Evolutionary conservation across 2,888 invertebrate species (phyloP).

Genomic region (Parochlus steinenii): DNA sequence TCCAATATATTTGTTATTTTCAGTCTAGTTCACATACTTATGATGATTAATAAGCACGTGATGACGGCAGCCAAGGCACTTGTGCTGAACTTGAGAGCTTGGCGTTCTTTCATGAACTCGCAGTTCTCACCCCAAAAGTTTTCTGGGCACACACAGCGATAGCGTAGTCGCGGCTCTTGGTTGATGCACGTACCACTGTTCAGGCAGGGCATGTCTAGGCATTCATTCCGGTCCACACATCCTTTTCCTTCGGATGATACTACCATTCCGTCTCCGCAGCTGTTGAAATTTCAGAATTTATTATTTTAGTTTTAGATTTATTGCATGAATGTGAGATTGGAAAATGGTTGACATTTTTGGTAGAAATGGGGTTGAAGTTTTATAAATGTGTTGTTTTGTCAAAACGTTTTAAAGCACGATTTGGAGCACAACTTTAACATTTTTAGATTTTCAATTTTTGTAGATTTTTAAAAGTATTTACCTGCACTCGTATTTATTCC

Average conservation of each 20-base stretch:
- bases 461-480: slow-evolving; percentile 20
- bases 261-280: slow-evolving; percentile 52
- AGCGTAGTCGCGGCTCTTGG: slow-evolving; percentile 47
- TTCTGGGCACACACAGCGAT: slow-evolving; percentile 49
- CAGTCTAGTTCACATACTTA: slow-evolving; percentile 40
- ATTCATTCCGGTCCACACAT: slow-evolving; percentile 58
- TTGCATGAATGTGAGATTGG: neutral
- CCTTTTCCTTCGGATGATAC: slow-evolving; percentile 52
- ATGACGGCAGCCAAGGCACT: slow-evolving; percentile 67
- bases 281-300: slow-evolving; percentile 22
- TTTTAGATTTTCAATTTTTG: neutral
- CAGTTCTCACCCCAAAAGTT: slow-evolving; percentile 58
- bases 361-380: too few relatives aligned
- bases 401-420: too few relatives aligned
- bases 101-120: slow-evolving; percentile 53
- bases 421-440: neutral
- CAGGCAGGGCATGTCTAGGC: slow-evolving; percentile 51
- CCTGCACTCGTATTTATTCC: slow-evolving; percentile 41
- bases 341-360: neutral
- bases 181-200: slow-evolving; percentile 41
- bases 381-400: too few relatives aligned
- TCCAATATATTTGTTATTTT: neutral
- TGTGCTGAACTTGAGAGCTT: slow-evolving; percentile 57
- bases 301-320: too few relatives aligned
- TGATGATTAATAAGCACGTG: slow-evolving; percentile 59